Evolutionary conservation across 1,140 invertebrate species (phyloP).

Genomic region (Sesamia nonagrioides): DNA sequence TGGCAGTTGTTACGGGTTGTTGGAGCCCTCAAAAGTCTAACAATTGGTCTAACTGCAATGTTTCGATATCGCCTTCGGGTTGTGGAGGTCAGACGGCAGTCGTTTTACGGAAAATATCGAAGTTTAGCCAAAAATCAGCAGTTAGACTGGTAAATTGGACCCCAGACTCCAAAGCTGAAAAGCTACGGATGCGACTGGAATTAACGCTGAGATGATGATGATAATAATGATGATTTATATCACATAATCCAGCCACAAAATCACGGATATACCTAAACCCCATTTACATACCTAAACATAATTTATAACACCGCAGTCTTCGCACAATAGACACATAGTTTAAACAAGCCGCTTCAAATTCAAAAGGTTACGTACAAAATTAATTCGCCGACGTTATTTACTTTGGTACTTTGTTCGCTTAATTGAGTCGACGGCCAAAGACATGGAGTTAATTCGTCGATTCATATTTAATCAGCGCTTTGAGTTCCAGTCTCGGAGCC

Average conservation of each 20-base stretch:
- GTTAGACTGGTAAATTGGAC: too few relatives aligned
- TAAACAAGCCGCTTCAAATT: constrained; percentile 72
- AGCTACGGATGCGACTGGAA: too few relatives aligned
- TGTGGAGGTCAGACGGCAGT: too few relatives aligned
- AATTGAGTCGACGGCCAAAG: constrained; percentile 79
- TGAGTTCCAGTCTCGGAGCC: constrained; percentile 52
- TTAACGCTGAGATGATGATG: too few relatives aligned
- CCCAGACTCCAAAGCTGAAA: too few relatives aligned
- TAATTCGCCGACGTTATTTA: constrained; percentile 81
- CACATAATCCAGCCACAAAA: neutral
- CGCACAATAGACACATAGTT: constrained; percentile 51
- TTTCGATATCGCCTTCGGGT: too few relatives aligned
- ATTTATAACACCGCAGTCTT: neutral
- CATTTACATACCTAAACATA: constrained; percentile 42
- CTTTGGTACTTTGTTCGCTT: constrained; percentile 82
- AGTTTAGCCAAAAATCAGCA: too few relatives aligned
- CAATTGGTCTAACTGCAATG: too few relatives aligned
- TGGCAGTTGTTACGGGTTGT: too few relatives aligned
- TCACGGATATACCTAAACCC: neutral
- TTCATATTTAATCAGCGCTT: constrained; percentile 81
- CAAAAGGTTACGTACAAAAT: constrained; percentile 69
- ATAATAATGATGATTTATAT: too few relatives aligned
- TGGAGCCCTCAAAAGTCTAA: too few relatives aligned
- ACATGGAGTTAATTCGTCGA: constrained; percentile 81
- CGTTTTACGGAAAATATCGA: too few relatives aligned